Percentiles rank a stretch among this genome's conserved stretches.
Evolutionary conservation across 2,888 invertebrate species (phyloP).

Genomic region (Erynnis tages): DNA sequence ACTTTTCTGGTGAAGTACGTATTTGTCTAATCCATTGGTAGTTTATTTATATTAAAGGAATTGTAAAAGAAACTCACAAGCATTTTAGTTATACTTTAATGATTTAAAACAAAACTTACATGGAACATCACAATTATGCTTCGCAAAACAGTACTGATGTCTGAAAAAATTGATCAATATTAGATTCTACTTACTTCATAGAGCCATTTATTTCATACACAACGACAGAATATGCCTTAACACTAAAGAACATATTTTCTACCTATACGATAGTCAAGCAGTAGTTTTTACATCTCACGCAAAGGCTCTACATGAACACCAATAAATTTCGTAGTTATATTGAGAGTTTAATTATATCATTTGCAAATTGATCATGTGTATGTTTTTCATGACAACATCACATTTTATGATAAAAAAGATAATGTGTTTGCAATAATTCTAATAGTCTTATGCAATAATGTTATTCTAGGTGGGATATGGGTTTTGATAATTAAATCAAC

Average conservation of each 20-base stretch:
- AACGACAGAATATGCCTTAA: constrained; percentile 48
- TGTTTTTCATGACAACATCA: background rate
- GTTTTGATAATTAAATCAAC: constrained; percentile 45
- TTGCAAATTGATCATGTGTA: background rate
- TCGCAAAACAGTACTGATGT: constrained; percentile 75
- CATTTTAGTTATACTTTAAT: constrained; percentile 72
- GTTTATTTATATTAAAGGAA: background rate
- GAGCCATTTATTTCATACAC: constrained; percentile 37
- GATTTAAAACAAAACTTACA: constrained; percentile 77
- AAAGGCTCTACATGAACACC: constrained; percentile 4
- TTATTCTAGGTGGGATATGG: constrained; percentile 74
- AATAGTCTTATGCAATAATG: constrained; percentile 64
- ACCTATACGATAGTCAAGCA: constrained; percentile 51
- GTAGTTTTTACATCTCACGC: constrained; percentile 4
- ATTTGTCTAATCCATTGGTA: too few species aligned
- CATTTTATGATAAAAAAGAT: background rate
- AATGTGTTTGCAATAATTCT: constrained; percentile 35
- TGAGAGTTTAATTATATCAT: background rate
- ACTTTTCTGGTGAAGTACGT: too few species aligned
- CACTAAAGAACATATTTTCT: constrained; percentile 52
- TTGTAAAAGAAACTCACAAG: constrained; percentile 6
- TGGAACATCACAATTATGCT: constrained; percentile 82
- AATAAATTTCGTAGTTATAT: too few species aligned
- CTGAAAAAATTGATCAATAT: constrained; percentile 51
- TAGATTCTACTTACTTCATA: constrained; percentile 30